Percentiles rank a stretch among this genome's conserved stretches.
phyloP scores from a whole-genome alignment of 2,797 vertebrate genomes.

The Masticophis lateralis region DNA sequence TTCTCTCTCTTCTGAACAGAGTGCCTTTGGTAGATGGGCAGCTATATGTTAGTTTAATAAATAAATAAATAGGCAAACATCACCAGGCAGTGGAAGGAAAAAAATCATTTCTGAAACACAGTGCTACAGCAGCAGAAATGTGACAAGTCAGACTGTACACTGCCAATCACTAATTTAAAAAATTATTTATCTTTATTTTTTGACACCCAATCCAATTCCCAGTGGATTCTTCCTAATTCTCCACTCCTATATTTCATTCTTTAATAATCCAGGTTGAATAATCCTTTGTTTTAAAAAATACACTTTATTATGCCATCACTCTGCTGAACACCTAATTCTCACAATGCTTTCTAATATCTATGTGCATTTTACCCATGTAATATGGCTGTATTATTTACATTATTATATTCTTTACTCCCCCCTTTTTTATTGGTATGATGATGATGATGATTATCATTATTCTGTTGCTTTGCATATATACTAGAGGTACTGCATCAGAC shows the following conservation, averaged over 20 bases:
- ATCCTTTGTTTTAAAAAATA: neutral
- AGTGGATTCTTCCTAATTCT: neutral
- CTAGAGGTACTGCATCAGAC: neutral
- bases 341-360: neutral
- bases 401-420: neutral
- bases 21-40: neutral
- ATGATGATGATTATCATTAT: neutral
- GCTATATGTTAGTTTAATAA: neutral
- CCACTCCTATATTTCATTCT: neutral
- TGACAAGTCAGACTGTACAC: neutral
- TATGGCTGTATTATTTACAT: neutral
- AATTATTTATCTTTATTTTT: neutral
- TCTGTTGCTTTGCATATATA: neutral
- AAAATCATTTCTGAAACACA: neutral
- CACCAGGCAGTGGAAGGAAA: neutral
- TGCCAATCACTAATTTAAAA: neutral
- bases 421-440: neutral
- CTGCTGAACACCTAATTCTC: neutral
- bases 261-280: neutral
- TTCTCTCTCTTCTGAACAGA: neutral
- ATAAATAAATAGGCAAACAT: neutral
- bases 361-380: neutral
- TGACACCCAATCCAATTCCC: neutral
- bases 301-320: neutral
- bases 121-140: neutral